Evolutionary conservation across 2,113 vertebrate genomes (phyloP).

Genomic region (Zootoca vivipara): DNA sequence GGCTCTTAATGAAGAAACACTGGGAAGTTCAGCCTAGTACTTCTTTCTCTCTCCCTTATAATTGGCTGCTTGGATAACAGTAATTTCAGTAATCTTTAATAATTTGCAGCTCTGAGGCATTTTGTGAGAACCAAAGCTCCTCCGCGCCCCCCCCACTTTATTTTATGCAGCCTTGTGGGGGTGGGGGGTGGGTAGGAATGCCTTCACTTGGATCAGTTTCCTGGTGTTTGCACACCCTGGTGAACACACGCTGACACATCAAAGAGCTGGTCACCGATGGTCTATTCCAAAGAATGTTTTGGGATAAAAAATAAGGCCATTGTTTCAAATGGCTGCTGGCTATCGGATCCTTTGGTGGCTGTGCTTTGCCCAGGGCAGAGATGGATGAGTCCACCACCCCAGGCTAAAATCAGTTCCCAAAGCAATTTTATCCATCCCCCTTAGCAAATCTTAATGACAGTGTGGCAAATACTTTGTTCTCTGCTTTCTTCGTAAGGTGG

Average conservation of each 20-base stretch:
- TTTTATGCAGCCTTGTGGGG: conserved; percentile 40
- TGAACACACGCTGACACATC: conserved; percentile 75
- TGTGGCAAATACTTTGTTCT: background rate
- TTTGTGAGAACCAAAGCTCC: conserved; percentile 35
- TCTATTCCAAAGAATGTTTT: conserved; percentile 70
- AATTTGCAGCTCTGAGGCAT: conserved; percentile 57
- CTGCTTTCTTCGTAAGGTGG: background rate
- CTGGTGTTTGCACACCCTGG: conserved; percentile 77
- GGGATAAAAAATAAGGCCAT: conserved; percentile 72
- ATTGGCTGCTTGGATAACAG: conserved; percentile 40
- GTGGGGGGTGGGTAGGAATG: conserved; percentile 46
- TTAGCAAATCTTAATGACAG: background rate
- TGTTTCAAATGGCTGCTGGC: conserved; percentile 75
- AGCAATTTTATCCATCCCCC: background rate
- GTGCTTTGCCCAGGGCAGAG: background rate
- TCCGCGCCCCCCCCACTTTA: conserved; percentile 8
- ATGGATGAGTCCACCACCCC: background rate
- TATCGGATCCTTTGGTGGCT: background rate
- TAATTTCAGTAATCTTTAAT: conserved; percentile 63
- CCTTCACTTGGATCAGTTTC: conserved; percentile 73
- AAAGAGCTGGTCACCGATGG: conserved; percentile 61
- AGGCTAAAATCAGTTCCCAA: background rate
- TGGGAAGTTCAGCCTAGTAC: background rate
- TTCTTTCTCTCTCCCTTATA: conserved; percentile 44
- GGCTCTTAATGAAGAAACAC: conserved; percentile 60